Base-by-base conservation (phyloP, 2,113 vertebrate genomes). In the Vanacampus margaritifer region DNA sequence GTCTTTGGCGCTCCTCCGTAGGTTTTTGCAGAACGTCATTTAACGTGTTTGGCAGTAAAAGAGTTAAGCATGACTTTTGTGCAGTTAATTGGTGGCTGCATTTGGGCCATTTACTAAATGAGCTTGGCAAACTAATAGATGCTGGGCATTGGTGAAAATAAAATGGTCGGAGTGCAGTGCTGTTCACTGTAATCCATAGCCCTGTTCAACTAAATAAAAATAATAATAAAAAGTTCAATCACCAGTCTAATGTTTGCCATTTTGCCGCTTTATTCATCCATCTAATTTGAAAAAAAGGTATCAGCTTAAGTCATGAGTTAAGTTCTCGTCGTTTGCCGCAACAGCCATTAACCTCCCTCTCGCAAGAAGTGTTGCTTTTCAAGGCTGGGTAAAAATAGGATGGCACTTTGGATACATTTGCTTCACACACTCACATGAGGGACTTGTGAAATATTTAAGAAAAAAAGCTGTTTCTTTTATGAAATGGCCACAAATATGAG, bases 391-490 rank as follows among this genome's bases (percentile, higher is more conserved):
- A 82, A 72, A 84, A 84, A 80, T 87, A 85, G 76, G 80, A 24
- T 43, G 65, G 67, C 32, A 45, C 13, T 73, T 76, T 74, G 67
- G 78, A 79, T 78, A 79, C 59, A 72, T 84, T 86, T 89, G 51
- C 68, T 62, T 78, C 64, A 57, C 72, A 69, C 74, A 68, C 81
- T 67, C 43, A 72, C 74, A 83, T 87, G 78, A 88, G 78, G 67
- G 64, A 74, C 17, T 62, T 32, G 78, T 91, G 64, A 89, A 91
- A 91, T 86, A 90, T 91, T 90, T 73, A 90, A 73, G 53, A 21
- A 61, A n/a, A n/a, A 26, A 73, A 85, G 86, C 74, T 81, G 84
- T 86, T 83, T 83, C 23, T 43, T 87, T 86, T 67, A 84, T 87
- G 76, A 59, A 45, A 67, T 69, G 74, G 79, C 81, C 85, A 79